Base-by-base conservation (phyloP, 2,888 invertebrate species). In the Anthophora plumipes region DNA sequence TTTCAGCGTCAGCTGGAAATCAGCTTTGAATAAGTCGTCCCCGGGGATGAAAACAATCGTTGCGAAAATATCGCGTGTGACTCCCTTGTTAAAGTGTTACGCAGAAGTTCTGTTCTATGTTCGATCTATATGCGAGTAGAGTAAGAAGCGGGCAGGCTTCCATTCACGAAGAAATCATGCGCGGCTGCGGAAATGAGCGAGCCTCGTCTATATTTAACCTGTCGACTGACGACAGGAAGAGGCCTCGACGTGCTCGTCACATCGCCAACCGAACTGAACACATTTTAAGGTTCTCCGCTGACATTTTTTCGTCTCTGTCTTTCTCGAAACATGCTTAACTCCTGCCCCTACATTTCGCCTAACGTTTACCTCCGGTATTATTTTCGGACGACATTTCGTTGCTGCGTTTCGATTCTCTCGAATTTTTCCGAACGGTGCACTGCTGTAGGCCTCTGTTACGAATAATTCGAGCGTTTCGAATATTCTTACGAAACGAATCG, bases 101-200 rank as follows among this genome's bases (percentile, higher is more conserved):
- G 9, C 3, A 52, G 46, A 1, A 3, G 31, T 31, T 31, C 31
- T 31, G 31, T 31, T 31, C 31, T 31, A 31, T 1, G 31, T 31
- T 52, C 43, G 60, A 81, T 82, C 77, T 77, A 77, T 82, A 77
- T 81, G 77, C 74, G 67, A 63, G 82, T 8, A 22, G 60, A 54
- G 76, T 71, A 52, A 67, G 31, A 31, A 41, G 68, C 74, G 69
- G 66, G 74, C 72, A 64, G 61, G 76, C 87, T 89, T 91, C 91
- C 92, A 91, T 92, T 92, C 91, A 92, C 91, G 91, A 91, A 90
- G 90, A 91, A 91, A 90, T 91, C 91, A 92, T 92, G 91, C 90
- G 85, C 88, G 91, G 90, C 89, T 87, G 89, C 91, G 91, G 91
- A 92, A 91, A 92, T 89, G 90, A 89, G 87, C 82, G 85, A 85